These are phyloP conservation scores for Pteromalus puparum DNA, from an alignment of 1,140 invertebrate genomes.

Conservation along the genomic window DNA sequence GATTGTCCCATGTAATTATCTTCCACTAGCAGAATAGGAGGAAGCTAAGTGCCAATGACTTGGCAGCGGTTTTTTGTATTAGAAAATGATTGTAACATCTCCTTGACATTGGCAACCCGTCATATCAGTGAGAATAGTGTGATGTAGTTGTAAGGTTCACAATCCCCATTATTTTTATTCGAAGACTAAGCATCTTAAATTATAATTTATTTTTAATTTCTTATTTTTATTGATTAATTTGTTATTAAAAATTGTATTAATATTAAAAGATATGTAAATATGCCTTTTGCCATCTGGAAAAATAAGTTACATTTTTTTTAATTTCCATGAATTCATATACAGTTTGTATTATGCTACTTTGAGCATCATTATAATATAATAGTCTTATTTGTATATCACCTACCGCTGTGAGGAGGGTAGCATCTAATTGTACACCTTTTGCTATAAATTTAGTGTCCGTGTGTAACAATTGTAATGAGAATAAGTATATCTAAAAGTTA, in stretches of 20 bases:
- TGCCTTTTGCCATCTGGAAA: conserved; percentile 59
- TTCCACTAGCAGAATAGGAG: no score
- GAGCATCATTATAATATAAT: no score
- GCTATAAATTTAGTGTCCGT: conserved; percentile 60
- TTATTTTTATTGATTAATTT: neutral
- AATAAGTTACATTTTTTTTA: neutral
- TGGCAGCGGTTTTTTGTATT: no score
- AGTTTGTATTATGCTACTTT: no score
- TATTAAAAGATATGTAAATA: conserved; percentile 63
- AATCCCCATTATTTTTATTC: no score
- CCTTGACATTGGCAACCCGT: neutral
- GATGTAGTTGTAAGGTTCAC: neutral
- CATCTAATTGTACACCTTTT: conserved; percentile 59
- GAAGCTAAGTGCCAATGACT: no score
- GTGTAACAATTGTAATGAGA: conserved; percentile 66
- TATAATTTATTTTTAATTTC: no score
- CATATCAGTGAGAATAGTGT: neutral
- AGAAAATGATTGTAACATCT: no score
- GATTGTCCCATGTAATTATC: no score
- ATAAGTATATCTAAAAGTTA: conserved; percentile 62
- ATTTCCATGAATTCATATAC: no score
- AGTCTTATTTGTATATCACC: neutral
- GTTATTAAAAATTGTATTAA: conserved; percentile 62
- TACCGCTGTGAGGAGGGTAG: conserved; percentile 60
- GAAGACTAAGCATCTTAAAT: no score